Percentiles rank a stretch among this genome's conserved stretches.
Conservation (phyloP, 2,113 vertebrate genomes). For the Phaetusa simplex region DNA sequence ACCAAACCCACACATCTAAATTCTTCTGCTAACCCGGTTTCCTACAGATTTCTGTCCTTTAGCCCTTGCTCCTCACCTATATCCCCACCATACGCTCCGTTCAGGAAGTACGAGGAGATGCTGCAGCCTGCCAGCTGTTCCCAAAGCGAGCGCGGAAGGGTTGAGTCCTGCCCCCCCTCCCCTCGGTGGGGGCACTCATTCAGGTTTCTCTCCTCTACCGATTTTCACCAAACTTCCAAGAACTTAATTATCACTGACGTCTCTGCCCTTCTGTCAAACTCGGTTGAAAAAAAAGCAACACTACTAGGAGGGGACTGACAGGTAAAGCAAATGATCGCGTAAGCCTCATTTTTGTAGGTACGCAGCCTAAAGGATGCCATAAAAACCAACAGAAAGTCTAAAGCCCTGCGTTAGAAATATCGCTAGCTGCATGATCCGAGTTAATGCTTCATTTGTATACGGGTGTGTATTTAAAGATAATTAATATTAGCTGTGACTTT, state of each 20-base stretch:
- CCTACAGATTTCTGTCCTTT: slow-evolving; percentile 29
- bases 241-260: neutral
- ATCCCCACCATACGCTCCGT: neutral
- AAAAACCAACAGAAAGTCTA: neutral
- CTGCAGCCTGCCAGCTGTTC: slow-evolving; percentile 22
- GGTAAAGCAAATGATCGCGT: neutral
- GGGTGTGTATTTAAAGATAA: slow-evolving; percentile 55
- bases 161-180: neutral
- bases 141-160: neutral
- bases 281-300: neutral
- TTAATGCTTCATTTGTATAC: neutral
- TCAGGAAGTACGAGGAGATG: neutral
- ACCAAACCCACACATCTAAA: neutral
- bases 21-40: neutral
- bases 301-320: neutral
- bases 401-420: neutral
- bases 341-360: neutral
- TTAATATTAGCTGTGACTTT: slow-evolving; percentile 56
- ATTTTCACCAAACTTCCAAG: neutral
- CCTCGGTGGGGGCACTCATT: neutral
- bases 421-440: neutral
- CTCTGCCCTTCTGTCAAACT: neutral
- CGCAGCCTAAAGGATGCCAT: neutral
- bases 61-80: slow-evolving; percentile 18
- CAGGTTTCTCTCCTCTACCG: neutral